Conservation (phyloP, 2,888 invertebrate genomes). For the Papilio demoleus region DNA sequence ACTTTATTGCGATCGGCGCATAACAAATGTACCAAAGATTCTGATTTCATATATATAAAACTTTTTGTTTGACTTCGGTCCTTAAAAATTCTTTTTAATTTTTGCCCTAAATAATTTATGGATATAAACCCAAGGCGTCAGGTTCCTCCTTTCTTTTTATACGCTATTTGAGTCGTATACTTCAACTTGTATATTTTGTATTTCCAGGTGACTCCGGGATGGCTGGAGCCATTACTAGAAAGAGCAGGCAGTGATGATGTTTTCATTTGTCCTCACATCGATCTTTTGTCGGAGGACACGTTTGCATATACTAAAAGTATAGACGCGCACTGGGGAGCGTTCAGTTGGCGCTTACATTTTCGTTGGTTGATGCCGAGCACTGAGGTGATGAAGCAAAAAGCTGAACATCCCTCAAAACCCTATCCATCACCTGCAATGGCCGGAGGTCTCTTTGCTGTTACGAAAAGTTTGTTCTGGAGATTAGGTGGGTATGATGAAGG, state of each 20-base stretch:
- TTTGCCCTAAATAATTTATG: too few relatives aligned
- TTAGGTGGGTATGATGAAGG: conserved; percentile 89
- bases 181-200: too few relatives aligned
- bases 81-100: too few relatives aligned
- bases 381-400: conserved; percentile 84
- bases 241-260: conserved; percentile 80
- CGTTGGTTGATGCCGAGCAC: conserved; percentile 91
- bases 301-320: conserved; percentile 97
- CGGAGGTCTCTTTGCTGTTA: conserved; percentile 96
- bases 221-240: conserved; percentile 83
- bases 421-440: conserved; percentile 96
- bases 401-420: conserved; percentile 86
- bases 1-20: too few relatives aligned
- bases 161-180: too few relatives aligned
- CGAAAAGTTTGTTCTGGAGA: conserved; percentile 93
- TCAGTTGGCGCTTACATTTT: conserved; percentile 98
- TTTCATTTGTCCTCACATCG: conserved; percentile 78
- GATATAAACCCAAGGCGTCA: too few relatives aligned
- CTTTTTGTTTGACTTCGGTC: too few relatives aligned
- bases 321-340: conserved; percentile 98
- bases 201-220: conserved; percentile 83
- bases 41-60: too few relatives aligned
- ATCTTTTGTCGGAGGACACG: conserved; percentile 95
- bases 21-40: too few relatives aligned
- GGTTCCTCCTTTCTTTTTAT: too few relatives aligned